Conservation (phyloP, 2,888 invertebrate species). For the Apomyelois bistriatella region DNA sequence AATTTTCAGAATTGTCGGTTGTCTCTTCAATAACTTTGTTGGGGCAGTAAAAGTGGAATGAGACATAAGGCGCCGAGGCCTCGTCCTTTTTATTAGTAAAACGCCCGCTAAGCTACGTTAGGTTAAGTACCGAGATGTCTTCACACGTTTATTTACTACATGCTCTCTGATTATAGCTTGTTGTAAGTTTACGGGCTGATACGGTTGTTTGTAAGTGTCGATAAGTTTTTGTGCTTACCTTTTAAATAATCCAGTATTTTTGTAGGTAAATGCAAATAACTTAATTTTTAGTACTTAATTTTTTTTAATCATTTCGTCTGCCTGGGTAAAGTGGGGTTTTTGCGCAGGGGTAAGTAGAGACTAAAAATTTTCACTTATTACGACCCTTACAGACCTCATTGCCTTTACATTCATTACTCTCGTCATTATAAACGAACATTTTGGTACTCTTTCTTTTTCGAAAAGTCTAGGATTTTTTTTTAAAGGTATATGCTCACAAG, state of each 20-base stretch:
- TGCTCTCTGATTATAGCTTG: conserved; percentile 41
- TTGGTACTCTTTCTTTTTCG: no score
- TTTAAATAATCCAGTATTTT: not conserved
- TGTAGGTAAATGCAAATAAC: not conserved
- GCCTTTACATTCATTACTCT: no score
- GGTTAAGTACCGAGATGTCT: conserved; percentile 36
- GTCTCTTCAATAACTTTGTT: conserved; percentile 42
- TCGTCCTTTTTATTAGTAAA: conserved; percentile 38
- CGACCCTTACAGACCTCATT: no score
- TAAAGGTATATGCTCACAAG: no score
- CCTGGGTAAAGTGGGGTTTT: no score
- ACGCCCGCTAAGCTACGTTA: conserved; percentile 35
- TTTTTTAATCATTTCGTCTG: no score
- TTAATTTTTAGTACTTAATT: not conserved
- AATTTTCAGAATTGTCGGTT: conserved; percentile 48
- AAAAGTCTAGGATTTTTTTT: no score
- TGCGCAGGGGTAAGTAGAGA: no score
- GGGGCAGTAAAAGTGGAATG: conserved; percentile 47
- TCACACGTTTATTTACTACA: conserved; percentile 37
- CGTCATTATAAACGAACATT: no score
- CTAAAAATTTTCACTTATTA: no score
- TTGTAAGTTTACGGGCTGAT: conserved; percentile 38
- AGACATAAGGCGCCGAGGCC: conserved; percentile 36
- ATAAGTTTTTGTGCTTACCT: conserved; percentile 11
- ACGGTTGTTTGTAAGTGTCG: conserved; percentile 34